Base-by-base conservation (phyloP, 37 sponge, comb jelly and placozoan genomes). In the Mnemiopsis leidyi region DNA sequence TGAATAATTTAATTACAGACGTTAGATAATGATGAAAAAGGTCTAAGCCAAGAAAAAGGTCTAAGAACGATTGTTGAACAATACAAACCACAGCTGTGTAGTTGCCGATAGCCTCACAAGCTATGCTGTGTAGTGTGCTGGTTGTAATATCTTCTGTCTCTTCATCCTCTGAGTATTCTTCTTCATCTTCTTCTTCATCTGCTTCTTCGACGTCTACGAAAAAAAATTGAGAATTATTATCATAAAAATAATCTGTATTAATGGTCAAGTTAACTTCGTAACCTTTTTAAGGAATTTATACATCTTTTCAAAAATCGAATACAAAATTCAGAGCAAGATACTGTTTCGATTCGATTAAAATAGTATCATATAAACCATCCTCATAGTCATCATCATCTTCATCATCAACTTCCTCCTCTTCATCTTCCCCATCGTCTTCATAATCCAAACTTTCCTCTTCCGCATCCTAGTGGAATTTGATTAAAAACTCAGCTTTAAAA, bases 81-180 rank as follows among this genome's bases (percentile, higher is more conserved):
- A 3, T 13, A 71, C 75, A 23, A 71, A 71, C 75, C 75, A 28
- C 5, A 26, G 90, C 90, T 39, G 40, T 85, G 90, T 85, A 85
- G 39, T 85, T 85, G 38, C 90, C 90, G 25, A 85, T 38, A 36
- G 90, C 90, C 48, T 85, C 90, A 39, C 90, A 85, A 38, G 36
- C 25, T 39, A 85, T 26, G 36, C 90, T 85, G 29, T 37, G 33
- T 23, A 85, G 7, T 39, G 90, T 85, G 35, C 90, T 85, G 0
- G 90, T 23, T 39, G 33, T 26, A 38, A 38, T 7, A 29, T 35
- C 23, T 26, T 85, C 90, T 39, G 90, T 85, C 0, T 20, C 24
- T 28, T 85, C 90, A 25, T 39, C 40, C 5, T 85, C 90, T 23
- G n/a, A 1, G 23, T 79, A 32, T 20, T 79, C 82, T 5, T 79